Percentiles rank a stretch among this genome's conserved stretches.
phyloP scores from a whole-genome alignment of 2,888 invertebrate genomes.

The Elysia crispata region DNA sequence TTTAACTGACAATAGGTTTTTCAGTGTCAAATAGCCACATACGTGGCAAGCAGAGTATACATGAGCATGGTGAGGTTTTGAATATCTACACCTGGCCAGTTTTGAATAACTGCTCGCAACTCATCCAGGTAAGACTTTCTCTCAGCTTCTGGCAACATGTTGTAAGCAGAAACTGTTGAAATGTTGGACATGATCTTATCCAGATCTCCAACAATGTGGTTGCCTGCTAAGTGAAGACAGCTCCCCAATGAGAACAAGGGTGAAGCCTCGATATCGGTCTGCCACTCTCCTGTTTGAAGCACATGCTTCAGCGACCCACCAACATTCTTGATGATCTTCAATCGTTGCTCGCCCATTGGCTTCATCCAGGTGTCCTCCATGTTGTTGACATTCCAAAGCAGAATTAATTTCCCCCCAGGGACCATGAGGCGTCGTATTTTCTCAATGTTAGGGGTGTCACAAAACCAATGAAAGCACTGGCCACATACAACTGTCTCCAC shows the following conservation, averaged over 20 bases:
- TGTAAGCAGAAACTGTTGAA: constrained; percentile 29
- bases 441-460: constrained; percentile 53
- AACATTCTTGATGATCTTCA: background rate
- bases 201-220: constrained; percentile 22
- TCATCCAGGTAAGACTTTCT: constrained; percentile 19
- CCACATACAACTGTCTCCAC: constrained; percentile 62
- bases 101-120: constrained; percentile 12
- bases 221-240: constrained; percentile 22
- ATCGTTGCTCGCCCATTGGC: constrained; percentile 22
- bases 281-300: constrained; percentile 34
- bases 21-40: background rate
- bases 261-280: background rate
- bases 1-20: no score
- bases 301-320: constrained; percentile 17
- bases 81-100: constrained; percentile 36
- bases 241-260: constrained; percentile 3
- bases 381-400: constrained; percentile 29
- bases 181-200: constrained; percentile 28
- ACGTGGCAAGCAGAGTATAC: constrained; percentile 13
- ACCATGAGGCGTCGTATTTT: constrained; percentile 61
- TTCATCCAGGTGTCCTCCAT: constrained; percentile 33
- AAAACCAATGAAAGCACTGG: constrained; percentile 67
- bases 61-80: constrained; percentile 33
- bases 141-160: constrained; percentile 12
- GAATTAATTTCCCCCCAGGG: constrained; percentile 54